Percentiles rank a stretch among this genome's conserved stretches.
These are phyloP conservation scores for Venustoraphidia nigricollis DNA, from an alignment of 2,888 invertebrate genomes.

Conservation along the genomic window DNA sequence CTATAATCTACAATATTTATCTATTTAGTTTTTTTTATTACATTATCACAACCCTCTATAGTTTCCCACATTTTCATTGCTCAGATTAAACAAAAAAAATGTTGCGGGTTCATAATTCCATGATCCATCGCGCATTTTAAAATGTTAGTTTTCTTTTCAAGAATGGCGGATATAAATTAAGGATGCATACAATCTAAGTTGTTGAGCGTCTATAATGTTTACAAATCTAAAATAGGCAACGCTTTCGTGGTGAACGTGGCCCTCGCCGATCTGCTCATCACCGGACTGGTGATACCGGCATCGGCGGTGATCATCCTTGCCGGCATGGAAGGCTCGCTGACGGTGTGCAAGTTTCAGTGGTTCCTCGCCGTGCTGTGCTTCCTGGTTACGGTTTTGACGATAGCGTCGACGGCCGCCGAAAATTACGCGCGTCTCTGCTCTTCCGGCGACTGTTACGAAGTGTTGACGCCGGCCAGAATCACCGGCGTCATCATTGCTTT, in stretches of 20 bases:
- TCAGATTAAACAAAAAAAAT: too few species aligned
- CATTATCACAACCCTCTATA: too few species aligned
- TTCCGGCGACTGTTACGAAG: constrained; percentile 32
- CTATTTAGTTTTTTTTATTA: too few species aligned
- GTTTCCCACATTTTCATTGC: too few species aligned
- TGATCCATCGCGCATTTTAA: too few species aligned
- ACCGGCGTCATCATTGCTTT: constrained; percentile 36
- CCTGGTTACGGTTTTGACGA: constrained; percentile 44
- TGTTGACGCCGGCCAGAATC: constrained; percentile 32
- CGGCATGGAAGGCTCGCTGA: constrained; percentile 36
- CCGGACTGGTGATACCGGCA: constrained; percentile 50
- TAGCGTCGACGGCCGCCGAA: constrained; percentile 47
- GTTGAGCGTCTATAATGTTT: neutral
- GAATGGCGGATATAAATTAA: too few species aligned
- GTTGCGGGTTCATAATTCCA: too few species aligned
- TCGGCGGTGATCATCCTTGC: constrained; percentile 54
- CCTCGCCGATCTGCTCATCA: constrained; percentile 53
- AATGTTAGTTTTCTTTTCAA: too few species aligned
- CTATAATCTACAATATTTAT: too few species aligned
- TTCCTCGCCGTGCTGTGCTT: constrained; percentile 49
- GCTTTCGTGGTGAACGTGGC: constrained; percentile 55
- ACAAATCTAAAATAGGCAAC: constrained; percentile 48
- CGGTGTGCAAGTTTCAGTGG: constrained; percentile 51
- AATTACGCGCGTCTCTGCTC: constrained; percentile 48
- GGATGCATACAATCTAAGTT: too few species aligned